These are phyloP conservation scores for Palaemon carinicauda DNA, from an alignment of 1,140 invertebrate genomes.

Conservation along the genomic window DNA sequence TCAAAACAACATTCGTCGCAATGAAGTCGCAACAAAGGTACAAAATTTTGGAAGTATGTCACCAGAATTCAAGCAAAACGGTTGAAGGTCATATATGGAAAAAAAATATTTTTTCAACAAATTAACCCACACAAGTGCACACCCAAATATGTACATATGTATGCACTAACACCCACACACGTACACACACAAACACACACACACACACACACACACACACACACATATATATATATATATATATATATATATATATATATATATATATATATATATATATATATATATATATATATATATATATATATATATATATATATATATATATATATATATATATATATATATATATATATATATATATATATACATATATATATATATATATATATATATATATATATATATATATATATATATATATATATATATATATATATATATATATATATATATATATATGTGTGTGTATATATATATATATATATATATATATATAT, in stretches of 20 bases:
- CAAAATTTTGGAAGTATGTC: too few species aligned
- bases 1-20: too few species aligned
- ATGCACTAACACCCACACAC: background rate
- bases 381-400: too few species aligned
- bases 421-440: too few species aligned
- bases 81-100: too few species aligned
- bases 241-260: background rate
- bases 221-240: background rate
- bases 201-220: background rate
- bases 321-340: background rate
- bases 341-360: background rate
- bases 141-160: background rate
- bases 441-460: too few species aligned
- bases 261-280: background rate
- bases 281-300: background rate
- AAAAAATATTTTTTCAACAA: too few species aligned
- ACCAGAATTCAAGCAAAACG: too few species aligned
- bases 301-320: background rate
- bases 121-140: background rate
- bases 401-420: too few species aligned
- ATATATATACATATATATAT: background rate
- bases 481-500: too few species aligned
- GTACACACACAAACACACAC: background rate
- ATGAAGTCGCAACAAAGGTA: too few species aligned
- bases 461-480: too few species aligned